Percentiles rank a stretch among this genome's conserved stretches.
phyloP scores from a whole-genome alignment of 2,797 vertebrate genomes.

The Megaceryle alcyon region DNA sequence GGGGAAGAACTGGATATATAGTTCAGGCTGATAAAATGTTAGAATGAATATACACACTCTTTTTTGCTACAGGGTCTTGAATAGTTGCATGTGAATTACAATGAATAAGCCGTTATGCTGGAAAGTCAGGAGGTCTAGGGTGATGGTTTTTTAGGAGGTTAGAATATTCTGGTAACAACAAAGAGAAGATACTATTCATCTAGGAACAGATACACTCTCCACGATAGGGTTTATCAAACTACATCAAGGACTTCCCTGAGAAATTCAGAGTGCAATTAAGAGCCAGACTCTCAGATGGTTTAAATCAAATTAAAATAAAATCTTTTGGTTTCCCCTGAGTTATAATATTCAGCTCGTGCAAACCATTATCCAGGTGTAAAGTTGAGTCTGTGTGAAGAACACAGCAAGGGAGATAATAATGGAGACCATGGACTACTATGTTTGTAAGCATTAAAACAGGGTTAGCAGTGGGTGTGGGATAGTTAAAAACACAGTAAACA shows the following conservation, averaged over 20 bases:
- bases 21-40: slow-evolving; percentile 8
- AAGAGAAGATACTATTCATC: not conserved
- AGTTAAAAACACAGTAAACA: not conserved
- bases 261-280: not conserved
- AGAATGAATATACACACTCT: not conserved
- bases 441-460: not conserved
- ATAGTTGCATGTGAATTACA: not conserved
- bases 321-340: not conserved
- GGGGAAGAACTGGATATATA: slow-evolving; percentile 18
- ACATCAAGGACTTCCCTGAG: not conserved
- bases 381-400: not conserved
- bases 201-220: too few species aligned
- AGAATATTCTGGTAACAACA: not conserved
- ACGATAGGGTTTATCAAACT: too few species aligned
- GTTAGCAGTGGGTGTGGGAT: not conserved
- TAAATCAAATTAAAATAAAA: not conserved
- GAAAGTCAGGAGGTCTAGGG: not conserved
- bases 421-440: not conserved
- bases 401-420: not conserved
- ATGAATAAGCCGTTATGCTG: not conserved
- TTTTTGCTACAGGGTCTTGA: not conserved
- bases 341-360: not conserved
- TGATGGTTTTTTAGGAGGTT: not conserved
- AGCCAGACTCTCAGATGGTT: not conserved
- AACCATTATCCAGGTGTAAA: not conserved